Percentiles rank a stretch among this genome's conserved stretches.
Conservation (phyloP, 2,888 invertebrate species). For the Ceramica pisi region DNA sequence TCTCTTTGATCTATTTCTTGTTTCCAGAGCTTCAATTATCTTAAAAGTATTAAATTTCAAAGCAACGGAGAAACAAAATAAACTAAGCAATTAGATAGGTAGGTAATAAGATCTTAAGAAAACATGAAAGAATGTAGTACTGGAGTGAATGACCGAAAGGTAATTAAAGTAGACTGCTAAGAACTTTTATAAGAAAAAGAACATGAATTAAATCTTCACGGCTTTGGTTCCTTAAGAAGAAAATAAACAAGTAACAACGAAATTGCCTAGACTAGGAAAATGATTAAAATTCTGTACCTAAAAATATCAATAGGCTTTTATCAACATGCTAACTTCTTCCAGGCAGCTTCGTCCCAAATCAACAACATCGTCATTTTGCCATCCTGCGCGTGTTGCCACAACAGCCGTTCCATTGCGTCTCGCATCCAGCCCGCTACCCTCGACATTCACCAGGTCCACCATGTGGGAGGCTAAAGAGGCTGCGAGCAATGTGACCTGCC, state of each 20-base stretch:
- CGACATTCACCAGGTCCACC: too few relatives aligned
- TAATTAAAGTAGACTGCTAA: slow-evolving; percentile 28
- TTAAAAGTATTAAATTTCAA: slow-evolving; percentile 35
- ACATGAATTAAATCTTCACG: slow-evolving; percentile 25
- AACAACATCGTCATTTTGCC: too few relatives aligned
- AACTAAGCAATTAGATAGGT: slow-evolving; percentile 37
- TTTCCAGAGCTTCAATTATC: slow-evolving; percentile 35
- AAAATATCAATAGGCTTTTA: background rate
- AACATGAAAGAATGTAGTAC: slow-evolving; percentile 36
- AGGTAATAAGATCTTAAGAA: slow-evolving; percentile 23
- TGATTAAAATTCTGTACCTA: background rate
- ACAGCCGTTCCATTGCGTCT: too few relatives aligned
- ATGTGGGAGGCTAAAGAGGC: too few relatives aligned
- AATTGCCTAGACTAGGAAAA: background rate
- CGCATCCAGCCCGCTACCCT: too few relatives aligned
- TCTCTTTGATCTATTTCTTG: slow-evolving; percentile 32
- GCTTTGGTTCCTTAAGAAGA: slow-evolving; percentile 11
- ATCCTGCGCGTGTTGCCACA: too few relatives aligned
- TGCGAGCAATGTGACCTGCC: too few relatives aligned
- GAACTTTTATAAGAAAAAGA: slow-evolving; percentile 31
- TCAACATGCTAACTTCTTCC: too few relatives aligned
- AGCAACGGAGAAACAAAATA: slow-evolving; percentile 20
- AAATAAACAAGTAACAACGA: slow-evolving; percentile 10
- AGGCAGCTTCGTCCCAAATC: too few relatives aligned
- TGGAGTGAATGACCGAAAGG: slow-evolving; percentile 18